Evolutionary conservation across 2,113 vertebrate species (phyloP).

Genomic region (Tupaia tana): DNA sequence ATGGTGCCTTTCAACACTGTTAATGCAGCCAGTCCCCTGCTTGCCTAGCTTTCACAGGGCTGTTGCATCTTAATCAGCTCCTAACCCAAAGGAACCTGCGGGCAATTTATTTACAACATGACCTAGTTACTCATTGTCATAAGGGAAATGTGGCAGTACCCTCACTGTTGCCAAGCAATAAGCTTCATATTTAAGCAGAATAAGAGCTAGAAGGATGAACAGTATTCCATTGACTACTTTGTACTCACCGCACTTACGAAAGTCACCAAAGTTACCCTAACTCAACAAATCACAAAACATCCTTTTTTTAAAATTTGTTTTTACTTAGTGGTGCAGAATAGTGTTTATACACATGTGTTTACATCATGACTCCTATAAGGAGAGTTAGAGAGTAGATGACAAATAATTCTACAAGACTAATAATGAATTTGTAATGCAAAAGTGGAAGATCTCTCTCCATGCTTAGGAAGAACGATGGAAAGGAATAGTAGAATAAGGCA

Average conservation of each 20-base stretch:
- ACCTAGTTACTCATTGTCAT: slow-evolving; percentile 27
- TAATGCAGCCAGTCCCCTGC: slow-evolving; percentile 56
- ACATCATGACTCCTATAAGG: background rate
- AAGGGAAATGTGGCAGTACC: background rate
- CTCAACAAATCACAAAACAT: background rate
- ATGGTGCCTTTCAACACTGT: slow-evolving; percentile 51
- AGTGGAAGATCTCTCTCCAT: background rate
- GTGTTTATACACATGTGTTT: background rate
- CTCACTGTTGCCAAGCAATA: background rate
- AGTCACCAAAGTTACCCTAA: background rate
- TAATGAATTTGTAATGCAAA: background rate
- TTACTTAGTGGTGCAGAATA: background rate
- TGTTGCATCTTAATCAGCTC: slow-evolving; percentile 52
- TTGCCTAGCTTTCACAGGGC: slow-evolving; percentile 27
- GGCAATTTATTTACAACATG: slow-evolving; percentile 23
- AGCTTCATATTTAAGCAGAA: background rate
- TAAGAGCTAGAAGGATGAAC: background rate
- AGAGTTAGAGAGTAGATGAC: background rate
- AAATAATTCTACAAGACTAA: background rate
- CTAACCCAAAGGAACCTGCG: background rate
- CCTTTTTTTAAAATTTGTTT: background rate
- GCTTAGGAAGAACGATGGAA: background rate
- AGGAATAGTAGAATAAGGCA: background rate
- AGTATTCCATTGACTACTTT: background rate
- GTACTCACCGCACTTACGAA: background rate